These are phyloP conservation scores for Rana temporaria DNA, from an alignment of 2,113 vertebrate species.

Conservation along the genomic window DNA sequence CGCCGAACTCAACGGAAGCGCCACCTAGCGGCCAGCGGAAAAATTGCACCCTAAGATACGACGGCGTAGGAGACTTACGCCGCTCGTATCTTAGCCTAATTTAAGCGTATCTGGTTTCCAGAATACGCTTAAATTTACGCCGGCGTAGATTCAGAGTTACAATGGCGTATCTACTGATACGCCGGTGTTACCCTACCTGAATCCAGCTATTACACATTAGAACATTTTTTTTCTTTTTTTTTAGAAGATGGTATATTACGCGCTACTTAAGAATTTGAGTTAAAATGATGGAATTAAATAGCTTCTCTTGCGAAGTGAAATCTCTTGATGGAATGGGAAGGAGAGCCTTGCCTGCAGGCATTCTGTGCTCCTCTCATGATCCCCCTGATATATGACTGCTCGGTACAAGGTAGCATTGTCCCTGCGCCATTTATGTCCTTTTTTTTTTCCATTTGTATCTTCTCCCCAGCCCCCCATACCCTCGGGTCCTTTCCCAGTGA, in stretches of 20 bases:
- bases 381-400: slow-evolving; percentile 50
- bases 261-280: slow-evolving; percentile 29
- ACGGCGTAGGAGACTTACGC: too few species aligned
- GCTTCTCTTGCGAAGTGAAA: slow-evolving; percentile 38
- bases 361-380: slow-evolving; percentile 33
- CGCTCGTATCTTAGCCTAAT: too few species aligned
- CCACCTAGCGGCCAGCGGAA: too few species aligned
- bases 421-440: slow-evolving; percentile 39
- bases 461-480: slow-evolving; percentile 46
- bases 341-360: slow-evolving; percentile 29
- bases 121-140: too few species aligned
- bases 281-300: slow-evolving; percentile 43
- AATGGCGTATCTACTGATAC: too few species aligned
- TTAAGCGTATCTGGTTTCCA: too few species aligned
- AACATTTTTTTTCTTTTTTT: neutral
- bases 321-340: slow-evolving; percentile 45
- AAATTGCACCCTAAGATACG: too few species aligned
- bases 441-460: slow-evolving; percentile 41
- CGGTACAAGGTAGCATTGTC: slow-evolving; percentile 54
- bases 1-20: too few species aligned
- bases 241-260: neutral
- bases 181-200: too few species aligned
- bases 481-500: slow-evolving; percentile 42
- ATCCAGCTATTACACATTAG: too few species aligned
- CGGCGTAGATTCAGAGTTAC: too few species aligned